Percentiles rank a stretch among this genome's conserved stretches.
Evolutionary conservation across 1,140 invertebrate genomes (phyloP).

Genomic region (Drosophila novamexicana): DNA sequence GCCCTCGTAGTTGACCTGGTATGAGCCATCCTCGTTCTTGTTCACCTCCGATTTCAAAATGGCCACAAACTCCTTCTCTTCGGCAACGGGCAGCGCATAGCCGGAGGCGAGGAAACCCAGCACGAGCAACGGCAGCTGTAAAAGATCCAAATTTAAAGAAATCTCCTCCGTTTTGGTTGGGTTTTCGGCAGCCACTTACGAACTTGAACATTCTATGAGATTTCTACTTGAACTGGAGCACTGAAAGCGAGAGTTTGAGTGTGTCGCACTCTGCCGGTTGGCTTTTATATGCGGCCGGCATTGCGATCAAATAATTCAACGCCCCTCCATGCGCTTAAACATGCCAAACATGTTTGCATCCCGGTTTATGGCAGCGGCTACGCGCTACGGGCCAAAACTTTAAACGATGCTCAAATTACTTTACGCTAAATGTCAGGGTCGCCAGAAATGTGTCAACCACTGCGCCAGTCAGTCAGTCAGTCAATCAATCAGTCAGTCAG

Average conservation of each 20-base stretch:
- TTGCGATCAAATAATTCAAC: slow-evolving; percentile 27
- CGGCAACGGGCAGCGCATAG: slow-evolving; percentile 26
- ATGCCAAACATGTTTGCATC: slow-evolving; percentile 84
- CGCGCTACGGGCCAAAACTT: slow-evolving; percentile 54
- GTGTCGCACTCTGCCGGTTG: slow-evolving; percentile 38
- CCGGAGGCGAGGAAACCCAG: slow-evolving; percentile 36
- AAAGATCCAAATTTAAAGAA: slow-evolving; percentile 7
- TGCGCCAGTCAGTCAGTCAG: not conserved
- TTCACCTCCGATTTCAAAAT: slow-evolving; percentile 65
- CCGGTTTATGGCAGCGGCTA: slow-evolving; percentile 64
- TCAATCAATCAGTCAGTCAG: slow-evolving; percentile 16
- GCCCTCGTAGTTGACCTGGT: slow-evolving; percentile 32
- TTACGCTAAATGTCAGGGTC: slow-evolving; percentile 69
- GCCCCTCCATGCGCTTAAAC: slow-evolving; percentile 60
- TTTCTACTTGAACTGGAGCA: slow-evolving; percentile 29
- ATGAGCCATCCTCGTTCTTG: slow-evolving; percentile 58
- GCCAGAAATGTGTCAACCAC: slow-evolving; percentile 61
- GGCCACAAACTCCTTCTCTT: slow-evolving; percentile 33
- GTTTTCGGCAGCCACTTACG: slow-evolving; percentile 59
- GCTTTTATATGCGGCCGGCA: slow-evolving; percentile 67
- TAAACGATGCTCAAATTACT: slow-evolving; percentile 40
- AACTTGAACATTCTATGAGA: slow-evolving; percentile 65
- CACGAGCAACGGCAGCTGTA: slow-evolving; percentile 59
- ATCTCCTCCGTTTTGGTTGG: not conserved
- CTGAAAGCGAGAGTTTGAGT: slow-evolving; percentile 76